Conservation (phyloP, 2,113 vertebrate genomes). For the Cisticola juncidis region DNA sequence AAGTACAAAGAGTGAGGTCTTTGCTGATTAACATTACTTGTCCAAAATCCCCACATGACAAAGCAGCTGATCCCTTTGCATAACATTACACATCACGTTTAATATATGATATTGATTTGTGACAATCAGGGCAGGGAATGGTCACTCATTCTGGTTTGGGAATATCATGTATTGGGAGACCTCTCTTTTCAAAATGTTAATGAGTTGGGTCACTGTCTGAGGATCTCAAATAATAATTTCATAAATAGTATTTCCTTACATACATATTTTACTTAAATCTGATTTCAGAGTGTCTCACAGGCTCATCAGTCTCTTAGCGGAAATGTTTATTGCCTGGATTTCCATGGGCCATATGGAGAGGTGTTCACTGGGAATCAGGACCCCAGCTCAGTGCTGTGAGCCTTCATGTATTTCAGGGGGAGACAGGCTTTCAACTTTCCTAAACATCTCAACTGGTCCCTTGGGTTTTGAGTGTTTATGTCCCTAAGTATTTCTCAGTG, state of each 20-base stretch:
- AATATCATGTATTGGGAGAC: not conserved
- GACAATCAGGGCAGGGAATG: not conserved
- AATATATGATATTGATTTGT: not conserved
- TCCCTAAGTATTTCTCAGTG: not conserved
- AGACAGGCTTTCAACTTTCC: not conserved
- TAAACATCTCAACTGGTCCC: not conserved
- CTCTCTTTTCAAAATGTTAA: not conserved
- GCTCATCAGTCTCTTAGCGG: not conserved
- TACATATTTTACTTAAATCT: not conserved
- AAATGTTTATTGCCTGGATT: not conserved
- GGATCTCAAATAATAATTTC: not conserved
- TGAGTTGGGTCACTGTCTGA: not conserved
- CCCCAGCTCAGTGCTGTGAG: not conserved
- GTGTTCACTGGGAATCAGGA: not conserved
- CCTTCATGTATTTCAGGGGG: not conserved
- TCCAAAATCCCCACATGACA: not conserved
- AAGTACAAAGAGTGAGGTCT: not conserved
- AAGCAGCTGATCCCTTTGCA: not conserved
- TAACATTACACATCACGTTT: not conserved
- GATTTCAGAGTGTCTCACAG: not conserved
- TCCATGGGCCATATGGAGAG: not conserved
- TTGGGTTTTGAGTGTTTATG: not conserved
- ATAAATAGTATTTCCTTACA: not conserved
- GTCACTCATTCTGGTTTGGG: not conserved
- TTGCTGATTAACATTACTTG: not conserved